Percentiles rank a stretch among this genome's conserved stretches.
Evolutionary conservation across 2,113 vertebrate genomes (phyloP).

Genomic region (Panurus biarmicus): DNA sequence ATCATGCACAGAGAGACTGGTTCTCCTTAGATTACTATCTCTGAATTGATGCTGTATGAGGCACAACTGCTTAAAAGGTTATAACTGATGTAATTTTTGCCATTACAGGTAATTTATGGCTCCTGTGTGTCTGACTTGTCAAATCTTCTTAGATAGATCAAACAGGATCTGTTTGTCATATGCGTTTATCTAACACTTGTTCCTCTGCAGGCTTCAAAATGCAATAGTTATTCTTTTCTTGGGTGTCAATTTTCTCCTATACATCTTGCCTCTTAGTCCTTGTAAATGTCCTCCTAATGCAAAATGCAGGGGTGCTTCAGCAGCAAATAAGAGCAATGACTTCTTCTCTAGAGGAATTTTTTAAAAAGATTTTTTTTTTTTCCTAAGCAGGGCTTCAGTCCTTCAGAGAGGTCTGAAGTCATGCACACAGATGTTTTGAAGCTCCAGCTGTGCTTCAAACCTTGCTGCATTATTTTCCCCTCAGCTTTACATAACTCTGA

Average conservation of each 20-base stretch:
- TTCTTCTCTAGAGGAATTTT: constrained; percentile 28
- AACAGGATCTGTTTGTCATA: constrained; percentile 39
- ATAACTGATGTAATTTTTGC: constrained; percentile 60
- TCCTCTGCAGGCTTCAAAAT: constrained; percentile 27
- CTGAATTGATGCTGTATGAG: constrained; percentile 46
- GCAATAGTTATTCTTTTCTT: constrained; percentile 48
- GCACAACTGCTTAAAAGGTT: constrained; percentile 56
- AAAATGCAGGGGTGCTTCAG: constrained; percentile 24
- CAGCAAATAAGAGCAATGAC: constrained; percentile 6
- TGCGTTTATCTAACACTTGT: constrained; percentile 37
- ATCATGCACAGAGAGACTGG: neutral
- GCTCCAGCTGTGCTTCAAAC: constrained; percentile 20
- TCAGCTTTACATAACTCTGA: neutral
- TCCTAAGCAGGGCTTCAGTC: neutral
- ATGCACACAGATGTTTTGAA: neutral
- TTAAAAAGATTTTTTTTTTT: constrained; percentile 17
- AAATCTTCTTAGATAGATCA: constrained; percentile 60
- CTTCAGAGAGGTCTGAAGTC: constrained; percentile 23
- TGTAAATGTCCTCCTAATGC: constrained; percentile 43
- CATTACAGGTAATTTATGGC: constrained; percentile 61
- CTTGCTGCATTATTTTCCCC: constrained; percentile 20
- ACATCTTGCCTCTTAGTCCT: neutral
- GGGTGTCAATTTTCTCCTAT: constrained; percentile 34
- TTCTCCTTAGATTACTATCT: constrained; percentile 49
- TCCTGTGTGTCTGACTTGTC: constrained; percentile 56